Evolutionary conservation across 2,113 vertebrate species (phyloP).

Genomic region (Coptodon bakossiorum): DNA sequence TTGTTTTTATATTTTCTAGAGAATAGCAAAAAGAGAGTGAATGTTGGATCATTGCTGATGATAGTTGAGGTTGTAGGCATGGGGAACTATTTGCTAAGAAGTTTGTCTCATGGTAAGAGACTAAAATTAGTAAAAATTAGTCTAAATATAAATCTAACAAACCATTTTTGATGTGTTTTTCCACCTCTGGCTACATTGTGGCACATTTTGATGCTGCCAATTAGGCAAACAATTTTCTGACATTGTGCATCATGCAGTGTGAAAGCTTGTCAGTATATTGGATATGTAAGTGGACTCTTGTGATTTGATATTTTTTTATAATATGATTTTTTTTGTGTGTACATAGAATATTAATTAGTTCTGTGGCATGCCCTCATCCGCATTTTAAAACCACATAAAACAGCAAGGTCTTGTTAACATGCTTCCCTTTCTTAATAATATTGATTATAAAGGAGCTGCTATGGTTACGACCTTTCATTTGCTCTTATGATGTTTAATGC

Average conservation of each 20-base stretch:
- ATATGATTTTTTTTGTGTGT: background rate
- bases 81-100: background rate
- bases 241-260: background rate
- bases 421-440: background rate
- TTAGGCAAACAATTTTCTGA: background rate
- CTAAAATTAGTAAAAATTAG: fast-evolving
- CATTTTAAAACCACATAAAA: background rate
- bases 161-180: background rate
- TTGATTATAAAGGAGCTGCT: background rate
- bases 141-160: background rate
- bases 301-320: background rate
- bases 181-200: background rate
- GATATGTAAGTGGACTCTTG: background rate
- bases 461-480: background rate
- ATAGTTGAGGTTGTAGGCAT: background rate
- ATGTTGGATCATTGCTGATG: background rate
- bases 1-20: background rate
- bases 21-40: background rate
- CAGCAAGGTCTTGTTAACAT: background rate
- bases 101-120: background rate
- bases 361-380: fast-evolving
- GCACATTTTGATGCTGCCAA: background rate
- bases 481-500: background rate
- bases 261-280: background rate
- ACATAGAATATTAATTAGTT: background rate